Evolutionary conservation across 1,140 invertebrate genomes (phyloP), one percentile per base, ranked within the genome.

Genomic region (Fopius arisanus): DNA sequence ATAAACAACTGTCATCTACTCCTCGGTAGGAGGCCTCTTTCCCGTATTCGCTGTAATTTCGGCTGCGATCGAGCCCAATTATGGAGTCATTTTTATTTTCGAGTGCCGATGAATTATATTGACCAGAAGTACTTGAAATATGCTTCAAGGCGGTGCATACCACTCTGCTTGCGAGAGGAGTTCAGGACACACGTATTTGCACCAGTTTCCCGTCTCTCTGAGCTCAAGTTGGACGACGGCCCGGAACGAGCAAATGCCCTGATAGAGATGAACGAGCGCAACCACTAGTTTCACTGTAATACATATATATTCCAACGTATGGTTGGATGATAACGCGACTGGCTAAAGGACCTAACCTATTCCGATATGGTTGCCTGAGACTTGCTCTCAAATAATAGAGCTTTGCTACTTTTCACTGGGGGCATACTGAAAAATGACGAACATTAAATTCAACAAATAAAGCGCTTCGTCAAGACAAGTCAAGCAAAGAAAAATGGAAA

Each of bases 241-340:
- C 41, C 65, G 41, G n/a, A 73, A 73, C 71, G 63, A 31, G 63
- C 66, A 31, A 67, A 73, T 59, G 71, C 67, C 71, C 65, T 73
- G 71, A 73, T 73, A 29, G 29, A 73, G 71, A 73, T 73, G 31
- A 43, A 73, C 43, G 71, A 73, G 26, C 16, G 28, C 12, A 62
- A 33, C 4, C 62, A 62, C 62, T 65, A 59, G 28, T 33, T 2
- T 48, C 43, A 48, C 43, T 29, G 26, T 65, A 19, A 67, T 67
- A 73, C 63, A 65, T 43, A 73, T 43, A 37, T 48, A 51, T 12
- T 4, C 54, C 26, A 59, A 59, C 54, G 19, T 59, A 59, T 12
- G 54, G 23, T 19, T 59, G 54, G 54, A 59, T 59, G 54, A 59
- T 59, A 23, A 59, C 26, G 54, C n/a, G n/a, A n/a, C n/a, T n/a